Evolutionary conservation across 1,140 invertebrate genomes (phyloP).

Genomic region (Drepana arcuata): DNA sequence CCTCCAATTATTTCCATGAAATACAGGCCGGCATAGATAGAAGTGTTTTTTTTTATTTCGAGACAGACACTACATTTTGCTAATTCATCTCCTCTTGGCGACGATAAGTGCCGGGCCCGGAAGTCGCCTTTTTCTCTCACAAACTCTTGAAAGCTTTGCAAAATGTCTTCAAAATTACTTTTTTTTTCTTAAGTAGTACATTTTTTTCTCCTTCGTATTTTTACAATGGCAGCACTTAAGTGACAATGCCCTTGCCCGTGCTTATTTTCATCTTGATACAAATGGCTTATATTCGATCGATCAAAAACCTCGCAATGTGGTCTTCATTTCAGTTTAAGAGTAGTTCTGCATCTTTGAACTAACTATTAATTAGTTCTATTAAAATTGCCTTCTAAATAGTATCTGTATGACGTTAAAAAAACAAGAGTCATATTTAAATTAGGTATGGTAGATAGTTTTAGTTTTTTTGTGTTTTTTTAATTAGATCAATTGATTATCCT

Average conservation of each 20-base stretch:
- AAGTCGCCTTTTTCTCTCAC: conserved; percentile 52
- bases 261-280: not conserved
- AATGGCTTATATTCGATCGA: too few relatives aligned
- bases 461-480: too few relatives aligned
- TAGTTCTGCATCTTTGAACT: not conserved
- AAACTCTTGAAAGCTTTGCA: conserved; percentile 52
- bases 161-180: conserved; percentile 63
- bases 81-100: conserved; percentile 44
- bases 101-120: conserved; percentile 52
- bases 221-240: conserved; percentile 50
- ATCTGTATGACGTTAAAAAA: too few relatives aligned
- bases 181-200: conserved; percentile 54
- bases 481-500: too few relatives aligned
- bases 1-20: not conserved
- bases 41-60: conserved; percentile 3
- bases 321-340: not conserved
- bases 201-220: conserved; percentile 58
- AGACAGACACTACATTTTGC: conserved; percentile 29
- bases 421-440: too few relatives aligned
- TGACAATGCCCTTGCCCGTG: conserved; percentile 11
- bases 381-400: too few relatives aligned
- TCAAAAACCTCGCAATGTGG: too few relatives aligned
- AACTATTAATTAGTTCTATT: too few relatives aligned
- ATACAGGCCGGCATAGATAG: not conserved
- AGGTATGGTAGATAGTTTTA: too few relatives aligned